Percentiles rank a stretch among this genome's conserved stretches.
Evolutionary conservation across 2,888 invertebrate genomes (phyloP).

Genomic region (Caenorhabditis sp.): DNA sequence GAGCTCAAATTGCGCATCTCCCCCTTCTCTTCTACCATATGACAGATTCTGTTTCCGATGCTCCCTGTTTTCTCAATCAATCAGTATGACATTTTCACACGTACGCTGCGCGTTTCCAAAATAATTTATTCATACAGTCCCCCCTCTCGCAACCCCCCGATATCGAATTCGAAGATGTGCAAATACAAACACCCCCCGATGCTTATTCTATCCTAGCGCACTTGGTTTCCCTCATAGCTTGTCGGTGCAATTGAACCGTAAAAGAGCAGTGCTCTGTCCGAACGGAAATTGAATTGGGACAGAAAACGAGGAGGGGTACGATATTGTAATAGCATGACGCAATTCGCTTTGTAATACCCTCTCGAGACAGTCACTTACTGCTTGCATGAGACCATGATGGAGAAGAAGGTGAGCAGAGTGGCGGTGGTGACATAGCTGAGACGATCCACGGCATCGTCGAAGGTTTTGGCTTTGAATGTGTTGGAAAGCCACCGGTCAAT

Average conservation of each 20-base stretch:
- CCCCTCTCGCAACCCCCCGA: not conserved
- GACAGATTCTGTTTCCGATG: constrained; percentile 29
- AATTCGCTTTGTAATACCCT: not conserved
- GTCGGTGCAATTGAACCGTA: constrained; percentile 44
- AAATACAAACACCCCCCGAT: constrained; percentile 49
- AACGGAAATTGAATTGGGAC: constrained; percentile 30
- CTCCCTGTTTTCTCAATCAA: constrained; percentile 16
- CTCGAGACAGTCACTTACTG: constrained; percentile 74
- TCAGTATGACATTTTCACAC: constrained; percentile 31
- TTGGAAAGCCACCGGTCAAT: constrained; percentile 79
- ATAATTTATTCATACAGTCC: constrained; percentile 55
- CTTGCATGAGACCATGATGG: constrained; percentile 83
- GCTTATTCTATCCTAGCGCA: constrained; percentile 58
- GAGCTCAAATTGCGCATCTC: constrained; percentile 23
- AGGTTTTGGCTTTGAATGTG: constrained; percentile 79
- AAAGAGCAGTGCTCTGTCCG: constrained; percentile 40
- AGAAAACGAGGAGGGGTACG: constrained; percentile 5
- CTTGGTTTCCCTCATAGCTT: constrained; percentile 31
- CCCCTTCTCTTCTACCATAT: not conserved
- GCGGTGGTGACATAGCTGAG: constrained; percentile 81
- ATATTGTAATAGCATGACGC: constrained; percentile 11
- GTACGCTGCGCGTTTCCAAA: constrained; percentile 1
- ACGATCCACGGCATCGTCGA: constrained; percentile 82
- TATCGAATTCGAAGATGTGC: constrained; percentile 56
- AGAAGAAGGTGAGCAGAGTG: constrained; percentile 81